A percentile compares a stretch with the other conserved stretches of the same genome.
Evolutionary conservation across 2,797 vertebrate genomes (phyloP).

Genomic region (Aldrovandia affinis): DNA sequence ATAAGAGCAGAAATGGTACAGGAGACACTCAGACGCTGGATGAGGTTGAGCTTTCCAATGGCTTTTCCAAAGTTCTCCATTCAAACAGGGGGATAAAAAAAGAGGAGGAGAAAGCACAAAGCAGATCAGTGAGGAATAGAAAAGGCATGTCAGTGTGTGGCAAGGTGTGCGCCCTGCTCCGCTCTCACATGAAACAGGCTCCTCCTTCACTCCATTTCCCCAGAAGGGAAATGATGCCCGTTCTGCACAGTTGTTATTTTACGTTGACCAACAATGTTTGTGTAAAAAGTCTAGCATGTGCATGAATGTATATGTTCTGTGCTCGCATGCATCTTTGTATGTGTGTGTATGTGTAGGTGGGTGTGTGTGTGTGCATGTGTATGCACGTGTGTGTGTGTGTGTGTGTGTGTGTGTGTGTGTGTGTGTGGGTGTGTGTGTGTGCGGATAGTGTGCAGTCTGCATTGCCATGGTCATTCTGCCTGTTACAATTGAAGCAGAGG

Average conservation of each 20-base stretch:
- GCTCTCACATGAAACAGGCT: slow-evolving; percentile 39
- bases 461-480: background rate
- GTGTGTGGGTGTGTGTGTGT: too few relatives aligned
- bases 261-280: background rate
- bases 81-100: slow-evolving; percentile 37
- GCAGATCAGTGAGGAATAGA: slow-evolving; percentile 33
- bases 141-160: slow-evolving; percentile 36
- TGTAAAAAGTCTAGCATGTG: background rate
- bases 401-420: too few relatives aligned
- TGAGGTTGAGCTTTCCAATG: slow-evolving; percentile 59
- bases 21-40: slow-evolving; percentile 38
- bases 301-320: slow-evolving; percentile 25
- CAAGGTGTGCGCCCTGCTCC: slow-evolving; percentile 27
- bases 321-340: background rate
- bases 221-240: slow-evolving; percentile 37
- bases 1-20: slow-evolving; percentile 47
- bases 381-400: too few relatives aligned
- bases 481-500: too few relatives aligned
- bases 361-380: background rate
- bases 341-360: background rate
- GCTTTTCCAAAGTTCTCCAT: slow-evolving; percentile 53
- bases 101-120: slow-evolving; percentile 30
- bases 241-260: slow-evolving; percentile 26
- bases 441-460: background rate
- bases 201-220: slow-evolving; percentile 32